These are phyloP conservation scores for Poecilobothrus nobilitatus DNA, from an alignment of 2,888 invertebrate species.

Conservation along the genomic window DNA sequence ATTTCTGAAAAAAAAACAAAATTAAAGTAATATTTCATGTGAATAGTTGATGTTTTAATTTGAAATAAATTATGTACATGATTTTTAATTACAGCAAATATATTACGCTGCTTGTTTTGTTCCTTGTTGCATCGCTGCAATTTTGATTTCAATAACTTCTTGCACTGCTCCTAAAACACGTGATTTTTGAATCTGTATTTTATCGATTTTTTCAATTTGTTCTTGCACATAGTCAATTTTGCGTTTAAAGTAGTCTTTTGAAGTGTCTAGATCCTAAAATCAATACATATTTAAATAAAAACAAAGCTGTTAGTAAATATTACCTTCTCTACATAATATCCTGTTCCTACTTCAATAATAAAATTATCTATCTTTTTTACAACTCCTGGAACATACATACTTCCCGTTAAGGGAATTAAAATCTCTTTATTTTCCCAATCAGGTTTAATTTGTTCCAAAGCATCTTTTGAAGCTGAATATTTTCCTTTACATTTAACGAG, in stretches of 20 bases:
- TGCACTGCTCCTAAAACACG: slow-evolving; percentile 69
- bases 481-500: slow-evolving; percentile 84
- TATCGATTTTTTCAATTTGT: slow-evolving; percentile 89
- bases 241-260: slow-evolving; percentile 86
- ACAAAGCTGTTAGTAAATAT: slow-evolving; percentile 13
- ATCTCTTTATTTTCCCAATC: slow-evolving; percentile 73
- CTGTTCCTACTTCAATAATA: slow-evolving; percentile 92
- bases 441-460: slow-evolving; percentile 68
- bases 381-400: slow-evolving; percentile 93
- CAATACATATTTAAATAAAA: not conserved
- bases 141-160: slow-evolving; percentile 67
- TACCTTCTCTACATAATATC: slow-evolving; percentile 92
- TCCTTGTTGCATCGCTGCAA: slow-evolving; percentile 34
- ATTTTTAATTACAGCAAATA: not conserved
- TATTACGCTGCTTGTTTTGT: slow-evolving; percentile 25
- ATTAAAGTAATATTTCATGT: not conserved
- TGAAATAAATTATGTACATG: not conserved
- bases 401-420: slow-evolving; percentile 89
- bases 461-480: slow-evolving; percentile 80
- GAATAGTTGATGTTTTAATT: not conserved
- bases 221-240: slow-evolving; percentile 85
- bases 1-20: not conserved
- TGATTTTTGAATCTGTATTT: slow-evolving; percentile 56
- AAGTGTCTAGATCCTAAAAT: slow-evolving; percentile 63
- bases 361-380: slow-evolving; percentile 78